phyloP scores from a whole-genome alignment of 2,113 vertebrate genomes.

The Chitala chitala region DNA sequence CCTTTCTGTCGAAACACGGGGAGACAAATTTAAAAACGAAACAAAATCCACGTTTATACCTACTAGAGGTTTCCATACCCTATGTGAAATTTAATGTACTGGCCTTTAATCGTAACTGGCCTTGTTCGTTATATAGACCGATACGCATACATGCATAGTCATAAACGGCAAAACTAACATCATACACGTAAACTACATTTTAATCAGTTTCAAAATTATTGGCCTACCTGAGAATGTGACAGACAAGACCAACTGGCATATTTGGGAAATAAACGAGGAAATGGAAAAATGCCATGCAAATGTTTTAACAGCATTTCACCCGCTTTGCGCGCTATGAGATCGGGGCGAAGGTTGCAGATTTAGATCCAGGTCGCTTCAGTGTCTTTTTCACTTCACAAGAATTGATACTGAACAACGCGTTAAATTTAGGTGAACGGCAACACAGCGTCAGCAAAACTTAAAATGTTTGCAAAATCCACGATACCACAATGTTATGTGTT shows the following conservation, averaged over 20 bases:
- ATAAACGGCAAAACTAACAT: too few species aligned
- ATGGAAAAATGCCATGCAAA: constrained; percentile 8
- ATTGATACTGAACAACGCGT: not conserved
- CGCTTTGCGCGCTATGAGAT: constrained; percentile 5
- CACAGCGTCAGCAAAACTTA: too few species aligned
- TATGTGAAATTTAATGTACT: too few species aligned
- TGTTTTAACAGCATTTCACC: constrained; percentile 18
- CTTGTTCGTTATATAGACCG: not conserved
- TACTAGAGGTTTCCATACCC: too few species aligned
- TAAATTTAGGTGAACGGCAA: not conserved
- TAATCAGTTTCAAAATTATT: not conserved
- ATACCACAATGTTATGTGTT: not conserved
- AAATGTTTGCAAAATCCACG: not conserved
- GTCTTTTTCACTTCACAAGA: constrained; percentile 1
- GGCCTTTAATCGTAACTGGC: too few species aligned
- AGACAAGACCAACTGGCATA: not conserved
- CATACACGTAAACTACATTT: not conserved
- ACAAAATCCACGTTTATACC: too few species aligned
- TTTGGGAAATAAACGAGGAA: not conserved
- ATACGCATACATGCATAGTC: not conserved
- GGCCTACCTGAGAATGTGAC: constrained; percentile 1
- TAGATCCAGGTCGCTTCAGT: constrained; percentile 23
- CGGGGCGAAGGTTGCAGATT: constrained; percentile 22
- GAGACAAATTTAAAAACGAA: too few species aligned
- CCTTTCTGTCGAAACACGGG: too few species aligned